These are phyloP conservation scores for Hypotaenidia philippensis DNA, from an alignment of 2,797 vertebrate species.

Conservation along the genomic window DNA sequence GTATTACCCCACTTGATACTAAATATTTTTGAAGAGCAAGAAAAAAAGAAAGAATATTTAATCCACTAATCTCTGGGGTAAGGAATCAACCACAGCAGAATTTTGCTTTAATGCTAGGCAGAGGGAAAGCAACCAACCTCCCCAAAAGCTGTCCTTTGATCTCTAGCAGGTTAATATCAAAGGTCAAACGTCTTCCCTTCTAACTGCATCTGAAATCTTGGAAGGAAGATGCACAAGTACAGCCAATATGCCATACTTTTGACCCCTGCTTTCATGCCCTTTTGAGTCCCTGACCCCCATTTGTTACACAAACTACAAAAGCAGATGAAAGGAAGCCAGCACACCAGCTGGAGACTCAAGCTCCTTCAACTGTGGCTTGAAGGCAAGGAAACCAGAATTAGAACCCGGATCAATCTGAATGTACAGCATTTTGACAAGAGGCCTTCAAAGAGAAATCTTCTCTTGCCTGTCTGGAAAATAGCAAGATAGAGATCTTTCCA, in stretches of 20 bases:
- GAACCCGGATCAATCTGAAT: neutral
- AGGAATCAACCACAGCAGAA: conserved; percentile 14
- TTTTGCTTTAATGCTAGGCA: neutral
- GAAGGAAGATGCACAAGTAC: neutral
- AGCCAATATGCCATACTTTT: neutral
- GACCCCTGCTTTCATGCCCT: neutral
- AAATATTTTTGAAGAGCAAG: neutral
- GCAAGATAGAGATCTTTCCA: neutral
- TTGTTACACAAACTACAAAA: neutral
- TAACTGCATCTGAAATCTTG: neutral
- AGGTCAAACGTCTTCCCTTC: neutral
- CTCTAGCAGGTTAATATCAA: neutral
- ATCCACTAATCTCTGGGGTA: conserved; percentile 21
- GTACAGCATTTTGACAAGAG: conserved; percentile 14
- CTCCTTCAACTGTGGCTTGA: conserved; percentile 9
- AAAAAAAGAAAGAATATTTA: neutral
- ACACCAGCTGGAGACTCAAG: neutral
- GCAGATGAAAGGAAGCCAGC: neutral
- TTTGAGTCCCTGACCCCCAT: neutral
- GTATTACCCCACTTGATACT: neutral
- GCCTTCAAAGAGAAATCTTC: conserved; percentile 37
- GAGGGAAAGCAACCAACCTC: neutral
- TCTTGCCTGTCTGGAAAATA: neutral
- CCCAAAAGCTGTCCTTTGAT: conserved; percentile 22
- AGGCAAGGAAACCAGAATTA: conserved; percentile 16